A percentile compares a stretch with the other conserved stretches of the same genome.
These are phyloP conservation scores for Xenus cinereus DNA, from an alignment of 2,113 vertebrate species.

Conservation along the genomic window DNA sequence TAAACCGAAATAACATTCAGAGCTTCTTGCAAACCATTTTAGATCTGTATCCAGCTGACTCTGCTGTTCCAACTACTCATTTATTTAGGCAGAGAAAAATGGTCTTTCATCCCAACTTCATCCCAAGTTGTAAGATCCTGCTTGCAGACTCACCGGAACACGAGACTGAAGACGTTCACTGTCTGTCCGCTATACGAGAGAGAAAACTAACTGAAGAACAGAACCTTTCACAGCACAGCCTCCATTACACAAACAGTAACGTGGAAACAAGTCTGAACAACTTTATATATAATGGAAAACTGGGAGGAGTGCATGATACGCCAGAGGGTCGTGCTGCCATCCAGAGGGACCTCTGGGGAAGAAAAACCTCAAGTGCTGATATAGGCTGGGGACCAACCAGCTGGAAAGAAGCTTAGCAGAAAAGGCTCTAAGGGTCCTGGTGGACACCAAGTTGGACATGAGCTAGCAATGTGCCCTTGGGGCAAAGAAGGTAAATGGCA, in stretches of 20 bases:
- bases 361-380: not conserved
- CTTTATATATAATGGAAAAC: not conserved
- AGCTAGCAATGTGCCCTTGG: not conserved
- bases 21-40: not conserved
- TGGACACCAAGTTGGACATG: not conserved
- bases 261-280: not conserved
- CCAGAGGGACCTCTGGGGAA: not conserved
- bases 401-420: not conserved
- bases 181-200: accelerated
- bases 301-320: not conserved
- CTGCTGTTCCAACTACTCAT: not conserved
- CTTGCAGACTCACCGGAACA: not conserved
- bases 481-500: not conserved
- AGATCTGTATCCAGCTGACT: not conserved
- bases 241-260: not conserved
- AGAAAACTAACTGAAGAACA: not conserved
- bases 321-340: not conserved
- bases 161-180: not conserved
- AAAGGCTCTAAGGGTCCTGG: not conserved
- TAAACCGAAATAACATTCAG: not conserved
- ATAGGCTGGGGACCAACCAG: not conserved
- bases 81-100: not conserved
- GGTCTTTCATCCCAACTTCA: too few relatives aligned
- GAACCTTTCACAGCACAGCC: not conserved
- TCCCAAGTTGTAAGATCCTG: not conserved